Conservation (phyloP, 2,888 invertebrate genomes). For the Protodeltote pygarga region DNA sequence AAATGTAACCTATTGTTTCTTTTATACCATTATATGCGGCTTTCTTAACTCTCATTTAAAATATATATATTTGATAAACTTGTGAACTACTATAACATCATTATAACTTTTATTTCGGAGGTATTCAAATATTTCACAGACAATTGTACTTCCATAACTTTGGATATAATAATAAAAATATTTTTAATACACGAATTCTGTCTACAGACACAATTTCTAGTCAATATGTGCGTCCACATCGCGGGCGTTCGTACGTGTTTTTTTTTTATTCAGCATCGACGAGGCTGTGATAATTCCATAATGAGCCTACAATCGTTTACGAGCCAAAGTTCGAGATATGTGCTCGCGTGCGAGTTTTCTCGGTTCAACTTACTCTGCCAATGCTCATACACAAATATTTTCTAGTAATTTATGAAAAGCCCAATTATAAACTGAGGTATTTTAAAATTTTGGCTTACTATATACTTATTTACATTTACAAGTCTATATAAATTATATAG, state of each 20-base stretch:
- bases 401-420: conserved; percentile 16
- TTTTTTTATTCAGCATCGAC: no score
- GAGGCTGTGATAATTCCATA: no score
- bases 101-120: conserved; percentile 46
- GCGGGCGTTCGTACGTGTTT: no score
- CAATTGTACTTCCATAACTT: conserved; percentile 56
- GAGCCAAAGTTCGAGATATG: no score
- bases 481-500: conserved; percentile 25
- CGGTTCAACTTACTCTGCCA: no score
- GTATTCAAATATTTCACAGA: conserved; percentile 57
- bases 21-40: conserved; percentile 22
- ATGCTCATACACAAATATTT: no score
- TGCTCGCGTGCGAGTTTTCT: no score
- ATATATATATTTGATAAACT: conserved; percentile 38
- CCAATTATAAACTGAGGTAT: conserved; percentile 16
- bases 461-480: conserved; percentile 35
- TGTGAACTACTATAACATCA: conserved; percentile 46
- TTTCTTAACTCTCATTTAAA: conserved; percentile 19
- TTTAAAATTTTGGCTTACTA: conserved; percentile 11
- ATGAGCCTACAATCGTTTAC: no score
- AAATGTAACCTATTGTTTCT: no score
- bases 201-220: conserved; percentile 17
- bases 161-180: conserved; percentile 35
- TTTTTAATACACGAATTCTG: conserved; percentile 30
- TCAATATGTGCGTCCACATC: no score